These are phyloP conservation scores for Phylloscopus trochilus DNA, from an alignment of 2,113 vertebrate genomes.

Conservation along the genomic window DNA sequence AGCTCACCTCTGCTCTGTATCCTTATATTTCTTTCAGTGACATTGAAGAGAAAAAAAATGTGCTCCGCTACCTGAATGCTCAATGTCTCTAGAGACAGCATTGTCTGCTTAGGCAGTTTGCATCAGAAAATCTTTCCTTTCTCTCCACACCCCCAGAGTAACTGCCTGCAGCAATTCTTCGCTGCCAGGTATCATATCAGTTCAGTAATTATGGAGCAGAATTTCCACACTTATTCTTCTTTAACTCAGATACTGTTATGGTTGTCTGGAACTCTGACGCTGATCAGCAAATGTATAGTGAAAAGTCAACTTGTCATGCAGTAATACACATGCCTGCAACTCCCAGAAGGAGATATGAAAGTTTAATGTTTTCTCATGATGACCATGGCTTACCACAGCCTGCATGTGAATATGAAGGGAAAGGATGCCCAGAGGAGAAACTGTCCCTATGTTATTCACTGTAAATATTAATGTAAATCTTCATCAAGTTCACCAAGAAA, in stretches of 20 bases:
- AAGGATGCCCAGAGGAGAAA: background rate
- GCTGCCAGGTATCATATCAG: background rate
- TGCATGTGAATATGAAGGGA: accelerated
- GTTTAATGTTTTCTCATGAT: background rate
- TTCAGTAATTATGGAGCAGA: background rate
- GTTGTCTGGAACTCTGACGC: background rate
- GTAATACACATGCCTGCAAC: background rate
- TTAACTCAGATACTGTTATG: background rate
- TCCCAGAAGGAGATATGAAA: background rate
- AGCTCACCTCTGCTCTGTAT: background rate
- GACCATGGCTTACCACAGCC: background rate
- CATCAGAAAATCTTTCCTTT: background rate
- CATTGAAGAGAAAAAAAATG: background rate
- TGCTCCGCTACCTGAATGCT: background rate
- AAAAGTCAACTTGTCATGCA: background rate
- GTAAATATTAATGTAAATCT: background rate
- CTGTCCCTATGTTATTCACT: background rate
- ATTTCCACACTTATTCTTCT: background rate
- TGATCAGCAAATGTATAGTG: background rate
- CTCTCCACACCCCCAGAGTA: background rate
- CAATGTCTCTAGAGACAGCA: background rate
- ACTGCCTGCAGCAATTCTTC: background rate
- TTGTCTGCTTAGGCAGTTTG: background rate
- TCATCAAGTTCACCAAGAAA: background rate
- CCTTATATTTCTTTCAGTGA: background rate